These are phyloP conservation scores for Scyliorhinus canicula DNA, from an alignment of 2,797 vertebrate species.

Conservation along the genomic window DNA sequence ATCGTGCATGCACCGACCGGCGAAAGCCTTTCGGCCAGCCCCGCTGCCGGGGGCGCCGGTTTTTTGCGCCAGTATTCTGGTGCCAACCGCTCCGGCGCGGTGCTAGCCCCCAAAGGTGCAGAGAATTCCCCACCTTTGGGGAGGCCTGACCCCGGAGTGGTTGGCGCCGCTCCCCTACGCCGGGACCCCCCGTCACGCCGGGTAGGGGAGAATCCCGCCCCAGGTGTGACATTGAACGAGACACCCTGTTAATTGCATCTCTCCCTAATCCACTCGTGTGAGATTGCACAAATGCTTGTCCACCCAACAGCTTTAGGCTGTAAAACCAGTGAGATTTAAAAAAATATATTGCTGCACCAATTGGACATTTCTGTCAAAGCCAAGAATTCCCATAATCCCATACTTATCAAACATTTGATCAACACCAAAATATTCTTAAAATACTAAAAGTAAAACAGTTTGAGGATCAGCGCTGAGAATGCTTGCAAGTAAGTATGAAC, in stretches of 20 bases:
- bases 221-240: background rate
- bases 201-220: too few relatives aligned
- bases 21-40: too few relatives aligned
- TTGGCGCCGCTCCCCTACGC: too few relatives aligned
- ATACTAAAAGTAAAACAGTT: background rate
- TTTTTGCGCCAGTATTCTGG: too few relatives aligned
- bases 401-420: background rate
- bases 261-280: background rate
- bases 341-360: background rate
- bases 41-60: too few relatives aligned
- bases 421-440: background rate
- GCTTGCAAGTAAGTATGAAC: background rate
- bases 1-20: too few relatives aligned
- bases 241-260: background rate
- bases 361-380: background rate
- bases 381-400: background rate
- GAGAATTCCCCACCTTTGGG: too few relatives aligned
- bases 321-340: background rate
- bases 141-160: too few relatives aligned
- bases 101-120: too few relatives aligned
- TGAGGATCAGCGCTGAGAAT: background rate
- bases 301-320: background rate
- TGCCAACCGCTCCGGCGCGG: too few relatives aligned
- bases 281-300: background rate
- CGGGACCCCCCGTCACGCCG: too few relatives aligned